These are phyloP conservation scores for Naja naja DNA, from an alignment of 2,113 vertebrate genomes.

Conservation along the genomic window DNA sequence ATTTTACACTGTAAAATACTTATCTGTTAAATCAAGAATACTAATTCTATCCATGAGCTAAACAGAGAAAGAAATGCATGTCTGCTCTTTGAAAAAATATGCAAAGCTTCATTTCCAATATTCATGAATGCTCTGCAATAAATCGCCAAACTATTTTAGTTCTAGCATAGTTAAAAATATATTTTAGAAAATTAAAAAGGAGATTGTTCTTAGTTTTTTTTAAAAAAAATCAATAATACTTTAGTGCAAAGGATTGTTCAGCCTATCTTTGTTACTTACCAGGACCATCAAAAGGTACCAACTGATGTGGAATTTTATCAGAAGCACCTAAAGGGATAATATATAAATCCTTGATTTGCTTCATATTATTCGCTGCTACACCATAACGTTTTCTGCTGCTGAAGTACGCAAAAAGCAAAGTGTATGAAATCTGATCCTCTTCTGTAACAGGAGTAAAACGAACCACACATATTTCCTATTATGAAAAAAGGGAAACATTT, in stretches of 20 bases:
- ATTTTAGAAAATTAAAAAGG: neutral
- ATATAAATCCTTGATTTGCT: conserved; percentile 98
- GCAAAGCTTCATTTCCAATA: neutral
- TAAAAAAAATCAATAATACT: neutral
- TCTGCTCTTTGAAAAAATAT: too few relatives aligned
- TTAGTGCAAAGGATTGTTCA: neutral
- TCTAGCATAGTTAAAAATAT: neutral
- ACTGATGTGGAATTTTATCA: conserved; percentile 96
- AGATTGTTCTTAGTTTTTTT: neutral
- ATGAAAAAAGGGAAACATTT: conserved; percentile 40
- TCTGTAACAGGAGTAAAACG: conserved; percentile 94
- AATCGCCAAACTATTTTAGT: neutral
- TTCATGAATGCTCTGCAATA: neutral
- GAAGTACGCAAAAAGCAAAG: conserved; percentile 93
- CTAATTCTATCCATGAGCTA: neutral
- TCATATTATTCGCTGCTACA: conserved; percentile 94
- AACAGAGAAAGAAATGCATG: neutral
- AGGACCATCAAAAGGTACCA: conserved; percentile 97
- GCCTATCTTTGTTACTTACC: conserved; percentile 75
- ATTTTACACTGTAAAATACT: conserved; percentile 1
- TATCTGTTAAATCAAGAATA: neutral
- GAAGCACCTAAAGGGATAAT: conserved; percentile 90
- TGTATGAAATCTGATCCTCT: conserved; percentile 97
- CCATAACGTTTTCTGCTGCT: conserved; percentile 95
- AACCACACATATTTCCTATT: conserved; percentile 94